Percentiles rank a stretch among this genome's conserved stretches.
phyloP scores from a whole-genome alignment of 2,888 invertebrate genomes.

The Mylabris sibirica region DNA sequence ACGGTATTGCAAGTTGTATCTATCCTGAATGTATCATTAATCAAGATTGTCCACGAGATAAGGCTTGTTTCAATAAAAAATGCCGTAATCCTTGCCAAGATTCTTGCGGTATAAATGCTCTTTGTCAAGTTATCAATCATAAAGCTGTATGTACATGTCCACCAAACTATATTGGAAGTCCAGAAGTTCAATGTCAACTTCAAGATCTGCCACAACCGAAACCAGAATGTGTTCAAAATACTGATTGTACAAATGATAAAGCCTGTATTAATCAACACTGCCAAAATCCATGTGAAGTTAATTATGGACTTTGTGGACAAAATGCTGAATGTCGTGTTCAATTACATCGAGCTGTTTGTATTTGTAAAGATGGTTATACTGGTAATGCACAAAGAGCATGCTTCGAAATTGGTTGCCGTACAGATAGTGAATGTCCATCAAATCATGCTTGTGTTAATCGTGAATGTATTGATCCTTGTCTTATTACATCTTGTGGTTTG shows the following conservation, averaged over 20 bases:
- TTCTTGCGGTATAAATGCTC: slow-evolving; percentile 83
- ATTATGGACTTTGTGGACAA: slow-evolving; percentile 73
- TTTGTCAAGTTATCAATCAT: slow-evolving; percentile 81
- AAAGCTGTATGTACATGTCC: slow-evolving; percentile 86
- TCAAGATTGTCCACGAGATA: slow-evolving; percentile 83
- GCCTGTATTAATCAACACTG: slow-evolving; percentile 82
- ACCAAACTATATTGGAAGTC: slow-evolving; percentile 77
- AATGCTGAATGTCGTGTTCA: slow-evolving; percentile 82
- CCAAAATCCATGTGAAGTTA: slow-evolving; percentile 75
- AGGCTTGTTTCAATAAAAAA: slow-evolving; percentile 82
- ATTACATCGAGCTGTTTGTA: slow-evolving; percentile 81
- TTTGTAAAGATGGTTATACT: slow-evolving; percentile 81
- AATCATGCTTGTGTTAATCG: slow-evolving; percentile 83
- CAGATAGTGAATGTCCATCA: slow-evolving; percentile 83
- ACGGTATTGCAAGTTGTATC: slow-evolving; percentile 74
- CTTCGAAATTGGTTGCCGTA: slow-evolving; percentile 82
- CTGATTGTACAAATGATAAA: slow-evolving; percentile 82
- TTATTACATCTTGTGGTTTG: slow-evolving; percentile 79
- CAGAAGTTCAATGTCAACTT: slow-evolving; percentile 75
- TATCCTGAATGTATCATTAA: slow-evolving; percentile 90
- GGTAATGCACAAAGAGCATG: slow-evolving; percentile 84
- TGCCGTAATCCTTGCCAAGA: slow-evolving; percentile 85
- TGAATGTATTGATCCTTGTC: slow-evolving; percentile 82
- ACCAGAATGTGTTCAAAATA: slow-evolving; percentile 79
- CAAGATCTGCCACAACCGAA: slow-evolving; percentile 64